Evolutionary conservation across 2,113 vertebrate genomes (phyloP).

Genomic region (Ancistrus triradiatus): DNA sequence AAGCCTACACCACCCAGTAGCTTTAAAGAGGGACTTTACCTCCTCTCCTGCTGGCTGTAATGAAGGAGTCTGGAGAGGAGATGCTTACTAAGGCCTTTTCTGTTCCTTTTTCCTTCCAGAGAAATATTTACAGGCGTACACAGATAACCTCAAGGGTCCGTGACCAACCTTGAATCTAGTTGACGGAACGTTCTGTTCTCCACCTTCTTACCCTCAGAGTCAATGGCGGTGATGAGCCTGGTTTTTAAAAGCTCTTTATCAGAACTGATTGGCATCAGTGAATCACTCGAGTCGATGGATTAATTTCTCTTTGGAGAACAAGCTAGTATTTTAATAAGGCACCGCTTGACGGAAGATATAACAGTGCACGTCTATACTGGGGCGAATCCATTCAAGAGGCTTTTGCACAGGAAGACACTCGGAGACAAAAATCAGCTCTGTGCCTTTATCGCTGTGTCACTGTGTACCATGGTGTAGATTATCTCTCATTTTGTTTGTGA

Average conservation of each 20-base stretch:
- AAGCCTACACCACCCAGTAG: conserved; percentile 21
- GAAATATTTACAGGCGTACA: not conserved
- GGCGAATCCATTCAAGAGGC: no score
- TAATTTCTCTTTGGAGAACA: conserved; percentile 23
- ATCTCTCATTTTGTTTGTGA: no score
- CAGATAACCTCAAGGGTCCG: not conserved
- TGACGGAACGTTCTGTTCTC: conserved; percentile 15
- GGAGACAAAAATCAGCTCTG: no score
- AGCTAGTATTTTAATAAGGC: no score
- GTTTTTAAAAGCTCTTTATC: no score
- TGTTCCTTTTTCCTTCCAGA: conserved; percentile 5
- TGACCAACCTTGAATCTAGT: conserved; percentile 3
- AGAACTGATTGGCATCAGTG: no score
- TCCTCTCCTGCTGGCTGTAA: conserved; percentile 25
- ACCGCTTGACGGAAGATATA: conserved; percentile 5
- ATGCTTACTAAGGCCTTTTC: conserved; percentile 20
- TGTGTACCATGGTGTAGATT: no score
- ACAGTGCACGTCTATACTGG: no score
- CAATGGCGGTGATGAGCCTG: not conserved
- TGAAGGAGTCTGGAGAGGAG: conserved; percentile 33
- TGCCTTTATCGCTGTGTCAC: no score
- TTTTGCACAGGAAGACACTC: no score
- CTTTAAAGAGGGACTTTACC: conserved; percentile 25
- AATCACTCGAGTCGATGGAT: not conserved
- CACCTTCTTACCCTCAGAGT: not conserved